Evolutionary conservation across 2,113 vertebrate species (phyloP), one percentile per base, ranked within the genome.

Genomic region (Lampris megalopsis): DNA sequence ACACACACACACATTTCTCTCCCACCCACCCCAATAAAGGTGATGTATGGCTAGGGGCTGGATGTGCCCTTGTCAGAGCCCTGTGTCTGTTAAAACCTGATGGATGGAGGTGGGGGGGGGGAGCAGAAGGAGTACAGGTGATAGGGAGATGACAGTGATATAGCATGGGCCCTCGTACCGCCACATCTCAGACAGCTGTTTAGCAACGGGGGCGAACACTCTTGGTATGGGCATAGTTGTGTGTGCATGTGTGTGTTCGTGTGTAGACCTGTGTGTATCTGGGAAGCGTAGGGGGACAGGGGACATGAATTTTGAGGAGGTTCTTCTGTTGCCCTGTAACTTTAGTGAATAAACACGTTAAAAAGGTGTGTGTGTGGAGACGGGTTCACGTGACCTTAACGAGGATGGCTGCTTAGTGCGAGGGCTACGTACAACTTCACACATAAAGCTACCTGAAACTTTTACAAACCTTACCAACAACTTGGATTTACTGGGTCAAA

Each of bases 31-130:
- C 24, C 71, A 2, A 84, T 88, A 90, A 92, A 92, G 90, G 86
- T 92, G 90, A 93, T 92, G 86, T 88, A 92, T 92, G 83, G 78
- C 66, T 80, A 74, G 75, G 59, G 84, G 79, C 86, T 74, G 77
- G 89, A 90, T 84, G 88, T 90, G 92, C 87, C 92, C 92, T 93
- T 92, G 89, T 92, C 92, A 90, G 74, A 83, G 84, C 73, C 80
- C 77, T 73, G 80, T 85, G 78, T 86, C 82, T 88, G 86, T 88
- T 24, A 90, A 88, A 84, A 86, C 60, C 83, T 90, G 90, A 93
- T 91, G 83, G 87, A 92, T 93, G 77, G 84, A 82, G 80, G 85
- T 79, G 77, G 66, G 68, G 75, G 65, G 75, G 70, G 77, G 79
- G 73, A 90, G 84, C 66, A 81, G 83, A 92, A 91, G 85, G 71